Base-by-base conservation (phyloP, 2,113 vertebrate genomes). In the Sporophila hypoxantha region DNA sequence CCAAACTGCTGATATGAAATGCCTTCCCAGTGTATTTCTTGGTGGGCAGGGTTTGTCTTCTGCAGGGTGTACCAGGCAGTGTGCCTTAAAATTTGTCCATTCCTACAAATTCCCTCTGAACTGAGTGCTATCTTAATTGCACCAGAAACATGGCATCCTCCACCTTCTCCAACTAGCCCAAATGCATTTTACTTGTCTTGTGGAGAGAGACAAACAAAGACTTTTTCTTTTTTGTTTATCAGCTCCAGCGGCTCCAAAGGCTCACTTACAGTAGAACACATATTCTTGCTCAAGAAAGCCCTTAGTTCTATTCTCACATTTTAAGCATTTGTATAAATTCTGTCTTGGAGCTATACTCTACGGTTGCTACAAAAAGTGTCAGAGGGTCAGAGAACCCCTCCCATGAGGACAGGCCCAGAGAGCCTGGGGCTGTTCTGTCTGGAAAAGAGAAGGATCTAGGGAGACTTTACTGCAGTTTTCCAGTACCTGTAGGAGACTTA, bases 1-100 rank as follows among this genome's bases (percentile, higher is more conserved):
- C 5, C 34, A 49, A 14, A 52, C 5, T 56, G 4, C 32, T 47
- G 17, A 2, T 64, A 29, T 67, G 44, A 76, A 70, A 56, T 69
- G 4, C 47, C 42, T 87, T 78, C 66, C 39, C 3, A 2, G 27
- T 10, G 2, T 36, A 14, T 2, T 16, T 82, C 84, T 74, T 64
- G 14, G 16, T 61, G 23, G 18, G 4, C 12, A 56, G 7, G 4
- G 3, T 37, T 90, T 79, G 6, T 39, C 70, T 88, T 67, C 46
- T 41, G 18, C 21, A 29, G 22, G 12, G 12, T 1, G 0, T 26
- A 59, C 23, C 10, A 61, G 32, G 23, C 1, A 68, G 1, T 0
- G 0, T 34, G 9, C 18, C 41, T 77, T 17, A 46, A 78, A 91
- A 81, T 61, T 23, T 27, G 19, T 11, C 34, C 23, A 10, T 56